Evolutionary conservation across 1,140 invertebrate species (phyloP).

Genomic region (Papilio polyxenes): DNA sequence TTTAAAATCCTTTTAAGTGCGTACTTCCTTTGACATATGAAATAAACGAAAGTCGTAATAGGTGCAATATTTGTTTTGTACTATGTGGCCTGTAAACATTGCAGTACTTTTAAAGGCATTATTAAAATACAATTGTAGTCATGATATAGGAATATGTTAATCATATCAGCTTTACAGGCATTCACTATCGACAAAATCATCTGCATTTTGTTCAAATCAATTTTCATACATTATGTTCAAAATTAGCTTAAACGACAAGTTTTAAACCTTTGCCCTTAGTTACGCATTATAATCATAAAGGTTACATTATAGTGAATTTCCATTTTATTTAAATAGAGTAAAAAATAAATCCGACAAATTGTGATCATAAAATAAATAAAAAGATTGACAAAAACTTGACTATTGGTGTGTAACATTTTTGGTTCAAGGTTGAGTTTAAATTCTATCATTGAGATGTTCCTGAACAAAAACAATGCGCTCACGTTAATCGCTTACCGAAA

Average conservation of each 20-base stretch:
- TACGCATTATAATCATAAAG: slow-evolving; percentile 4
- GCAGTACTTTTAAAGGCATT: neutral
- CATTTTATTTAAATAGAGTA: neutral
- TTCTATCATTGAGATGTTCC: neutral
- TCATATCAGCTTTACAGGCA: neutral
- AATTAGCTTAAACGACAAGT: neutral
- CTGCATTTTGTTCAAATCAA: too few species aligned
- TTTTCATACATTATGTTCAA: neutral
- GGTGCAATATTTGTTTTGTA: neutral
- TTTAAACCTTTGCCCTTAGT: neutral
- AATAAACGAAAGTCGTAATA: neutral
- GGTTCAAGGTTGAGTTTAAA: neutral
- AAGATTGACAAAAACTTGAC: neutral
- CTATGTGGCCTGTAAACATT: neutral
- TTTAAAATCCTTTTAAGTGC: neutral
- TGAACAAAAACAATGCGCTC: slow-evolving; percentile 11
- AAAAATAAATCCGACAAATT: slow-evolving; percentile 15
- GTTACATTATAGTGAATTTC: neutral
- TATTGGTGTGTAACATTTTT: slow-evolving; percentile 7
- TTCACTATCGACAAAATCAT: neutral
- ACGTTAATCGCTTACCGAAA: slow-evolving; percentile 8
- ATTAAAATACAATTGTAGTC: too few species aligned
- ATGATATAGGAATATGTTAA: neutral
- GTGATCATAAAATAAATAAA: neutral
- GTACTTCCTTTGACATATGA: slow-evolving; percentile 27